Percentiles rank a stretch among this genome's conserved stretches.
These are phyloP conservation scores for Drosophila aldrichi DNA, from an alignment of 2,888 invertebrate species.

Conservation along the genomic window DNA sequence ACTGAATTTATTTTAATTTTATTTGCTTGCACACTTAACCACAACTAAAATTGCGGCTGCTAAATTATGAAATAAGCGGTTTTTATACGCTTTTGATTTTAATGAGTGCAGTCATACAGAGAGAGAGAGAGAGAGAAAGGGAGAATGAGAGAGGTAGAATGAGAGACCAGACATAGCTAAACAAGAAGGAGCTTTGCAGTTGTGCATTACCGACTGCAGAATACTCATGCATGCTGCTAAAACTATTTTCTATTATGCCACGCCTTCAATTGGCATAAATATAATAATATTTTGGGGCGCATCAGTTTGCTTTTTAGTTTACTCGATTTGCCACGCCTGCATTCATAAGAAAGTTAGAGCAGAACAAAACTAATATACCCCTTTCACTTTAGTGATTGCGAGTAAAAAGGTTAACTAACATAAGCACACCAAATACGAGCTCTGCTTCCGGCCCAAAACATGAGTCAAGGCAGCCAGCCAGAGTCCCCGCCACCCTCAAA, in stretches of 20 bases:
- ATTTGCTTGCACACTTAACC: constrained; percentile 50
- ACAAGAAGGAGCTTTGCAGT: too few species aligned
- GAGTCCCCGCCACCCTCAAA: constrained; percentile 45
- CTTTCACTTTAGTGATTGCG: too few species aligned
- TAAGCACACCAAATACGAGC: constrained; percentile 46
- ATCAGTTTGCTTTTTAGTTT: too few species aligned
- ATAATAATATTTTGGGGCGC: too few species aligned
- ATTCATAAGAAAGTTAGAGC: too few species aligned
- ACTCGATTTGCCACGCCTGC: too few species aligned
- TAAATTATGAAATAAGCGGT: constrained; percentile 76
- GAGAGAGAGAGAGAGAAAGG: neutral
- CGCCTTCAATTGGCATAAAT: too few species aligned
- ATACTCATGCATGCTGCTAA: too few species aligned
- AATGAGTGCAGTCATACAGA: constrained; percentile 51
- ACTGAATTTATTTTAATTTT: constrained; percentile 20
- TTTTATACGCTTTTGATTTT: constrained; percentile 61
- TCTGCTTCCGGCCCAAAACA: constrained; percentile 50
- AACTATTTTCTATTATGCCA: too few species aligned
- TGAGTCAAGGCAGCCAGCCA: constrained; percentile 31
- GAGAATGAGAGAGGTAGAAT: neutral
- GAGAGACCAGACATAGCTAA: constrained; percentile 3
- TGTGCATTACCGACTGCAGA: too few species aligned
- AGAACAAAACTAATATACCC: too few species aligned
- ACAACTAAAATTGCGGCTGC: constrained; percentile 74
- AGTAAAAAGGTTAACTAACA: constrained; percentile 34